Base-by-base conservation (phyloP, 2,888 invertebrate genomes). In the Eurytoma adleriae region DNA sequence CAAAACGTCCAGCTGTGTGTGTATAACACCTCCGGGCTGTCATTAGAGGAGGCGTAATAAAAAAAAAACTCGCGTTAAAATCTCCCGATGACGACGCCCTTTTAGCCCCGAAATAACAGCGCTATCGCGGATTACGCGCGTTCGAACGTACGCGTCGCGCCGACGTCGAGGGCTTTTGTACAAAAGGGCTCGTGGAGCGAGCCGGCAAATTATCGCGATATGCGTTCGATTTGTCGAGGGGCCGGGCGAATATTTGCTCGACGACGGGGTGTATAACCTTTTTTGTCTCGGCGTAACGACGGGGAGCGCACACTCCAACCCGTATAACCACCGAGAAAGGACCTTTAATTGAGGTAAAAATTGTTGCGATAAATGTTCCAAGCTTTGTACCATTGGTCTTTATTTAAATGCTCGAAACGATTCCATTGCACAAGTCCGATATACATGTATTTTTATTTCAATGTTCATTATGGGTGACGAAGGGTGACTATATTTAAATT, bases 181-280 rank as follows among this genome's bases (percentile, higher is more conserved):
- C n/a, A 40, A 64, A 40, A 40, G 27, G 62, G 48, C 64, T 40
- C 64, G 64, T 64, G 59, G 14, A 27, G 40, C 27, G 71, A 16
- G 50, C 24, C 67, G 61, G 68, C 72, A 68, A 71, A 72, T 73
- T 72, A 73, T 72, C 78, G 68, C 30, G 67, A 69, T 76, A 50
- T 2, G 57, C 52, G 67, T 61, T 78, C 78, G 72, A 78, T 68
- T 61, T 71, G 18, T 71, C 71, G 59, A 48, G 48, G 20, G 27
- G 30, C 24, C 24, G 13, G 57, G 18, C 57, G 66, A 40, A 20
- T 67, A 66, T n/a, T 16, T 57, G 54, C 16, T 66, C 62, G 48
- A 54, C 27, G 18, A 52, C 52, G 27, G 52, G 24, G 50, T 12
- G 16, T 67, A 12, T 14, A 20, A 14, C 18, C 59, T 52, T 64